Evolutionary conservation across 35 echinoderm and acorn worm species (phyloP).

Genomic region (Ophiothrix spiculata): DNA sequence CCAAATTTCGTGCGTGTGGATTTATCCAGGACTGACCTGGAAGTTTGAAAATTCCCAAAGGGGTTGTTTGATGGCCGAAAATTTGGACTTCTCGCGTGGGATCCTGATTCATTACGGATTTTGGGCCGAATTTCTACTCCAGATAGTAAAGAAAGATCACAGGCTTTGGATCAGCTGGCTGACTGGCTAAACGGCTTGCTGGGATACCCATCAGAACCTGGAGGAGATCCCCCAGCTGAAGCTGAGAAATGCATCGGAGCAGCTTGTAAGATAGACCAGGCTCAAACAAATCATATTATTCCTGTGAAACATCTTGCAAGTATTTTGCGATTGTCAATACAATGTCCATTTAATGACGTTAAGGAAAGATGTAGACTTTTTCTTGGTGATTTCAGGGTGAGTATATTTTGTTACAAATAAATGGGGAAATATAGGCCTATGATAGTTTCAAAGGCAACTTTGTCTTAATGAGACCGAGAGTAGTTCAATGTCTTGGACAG

Average conservation of each 20-base stretch:
- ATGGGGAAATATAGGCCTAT: too few relatives aligned
- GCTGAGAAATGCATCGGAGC: not conserved
- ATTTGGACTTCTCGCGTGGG: not conserved
- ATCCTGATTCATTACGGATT: slow-evolving; percentile 10
- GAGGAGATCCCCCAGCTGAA: not conserved
- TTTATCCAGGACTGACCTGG: not conserved
- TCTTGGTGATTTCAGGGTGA: slow-evolving; percentile 15
- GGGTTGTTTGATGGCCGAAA: slow-evolving; percentile 11
- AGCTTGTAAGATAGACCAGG: not conserved
- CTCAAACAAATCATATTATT: not conserved
- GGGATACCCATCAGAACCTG: slow-evolving; percentile 8
- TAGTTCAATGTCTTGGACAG: too few relatives aligned
- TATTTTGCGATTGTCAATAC: slow-evolving; percentile 22
- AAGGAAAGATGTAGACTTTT: slow-evolving; percentile 13
- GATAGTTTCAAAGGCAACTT: too few relatives aligned
- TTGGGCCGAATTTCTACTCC: slow-evolving; percentile 3
- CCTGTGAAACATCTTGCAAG: slow-evolving; percentile 20
- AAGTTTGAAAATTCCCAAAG: not conserved
- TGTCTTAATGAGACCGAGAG: too few relatives aligned
- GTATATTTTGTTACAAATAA: too few relatives aligned
- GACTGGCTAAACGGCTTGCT: slow-evolving; percentile 17
- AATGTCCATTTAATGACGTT: slow-evolving; percentile 32
- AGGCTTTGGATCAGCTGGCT: slow-evolving; percentile 20
- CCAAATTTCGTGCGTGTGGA: slow-evolving; percentile 1
- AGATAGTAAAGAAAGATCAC: slow-evolving; percentile 3